Evolutionary conservation across 2,797 vertebrate genomes (phyloP).

Genomic region (Hafferia zeledoni): DNA sequence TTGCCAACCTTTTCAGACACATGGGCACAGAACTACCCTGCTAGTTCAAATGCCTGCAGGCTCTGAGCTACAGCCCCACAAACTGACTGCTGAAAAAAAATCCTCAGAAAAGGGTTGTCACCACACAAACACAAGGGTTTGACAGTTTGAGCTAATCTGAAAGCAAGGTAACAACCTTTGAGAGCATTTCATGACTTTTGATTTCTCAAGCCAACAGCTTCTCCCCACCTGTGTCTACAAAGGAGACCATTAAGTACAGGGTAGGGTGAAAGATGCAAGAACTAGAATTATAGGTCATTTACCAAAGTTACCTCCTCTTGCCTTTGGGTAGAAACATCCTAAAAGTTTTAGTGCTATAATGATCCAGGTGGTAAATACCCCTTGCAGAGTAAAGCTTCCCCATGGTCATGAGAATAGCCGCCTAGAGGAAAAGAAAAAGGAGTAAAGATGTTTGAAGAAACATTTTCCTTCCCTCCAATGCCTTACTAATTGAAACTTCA

Average conservation of each 20-base stretch:
- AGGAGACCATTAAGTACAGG: slow-evolving; percentile 15
- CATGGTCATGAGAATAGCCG: neutral
- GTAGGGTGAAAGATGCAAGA: slow-evolving; percentile 51
- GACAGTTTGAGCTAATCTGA: neutral
- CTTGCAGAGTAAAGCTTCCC: slow-evolving; percentile 41
- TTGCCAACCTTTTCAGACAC: neutral
- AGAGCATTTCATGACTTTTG: neutral
- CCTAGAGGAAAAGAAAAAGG: neutral
- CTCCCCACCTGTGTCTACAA: neutral
- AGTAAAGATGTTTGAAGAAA: neutral
- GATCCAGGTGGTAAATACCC: slow-evolving; percentile 62
- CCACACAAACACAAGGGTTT: neutral
- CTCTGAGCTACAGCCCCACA: neutral
- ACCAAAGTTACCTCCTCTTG: slow-evolving; percentile 39
- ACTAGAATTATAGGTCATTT: slow-evolving; percentile 69
- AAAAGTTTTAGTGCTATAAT: slow-evolving; percentile 39
- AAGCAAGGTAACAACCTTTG: slow-evolving; percentile 3
- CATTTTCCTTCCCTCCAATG: neutral
- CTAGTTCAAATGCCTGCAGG: neutral
- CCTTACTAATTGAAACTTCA: neutral
- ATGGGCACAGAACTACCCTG: neutral
- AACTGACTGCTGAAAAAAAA: neutral
- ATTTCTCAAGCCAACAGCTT: slow-evolving; percentile 24
- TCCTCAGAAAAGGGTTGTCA: neutral
- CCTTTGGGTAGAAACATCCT: slow-evolving; percentile 42